Conservation (phyloP, 64 coral and sea anemone species). For the Montipora foliosa region DNA sequence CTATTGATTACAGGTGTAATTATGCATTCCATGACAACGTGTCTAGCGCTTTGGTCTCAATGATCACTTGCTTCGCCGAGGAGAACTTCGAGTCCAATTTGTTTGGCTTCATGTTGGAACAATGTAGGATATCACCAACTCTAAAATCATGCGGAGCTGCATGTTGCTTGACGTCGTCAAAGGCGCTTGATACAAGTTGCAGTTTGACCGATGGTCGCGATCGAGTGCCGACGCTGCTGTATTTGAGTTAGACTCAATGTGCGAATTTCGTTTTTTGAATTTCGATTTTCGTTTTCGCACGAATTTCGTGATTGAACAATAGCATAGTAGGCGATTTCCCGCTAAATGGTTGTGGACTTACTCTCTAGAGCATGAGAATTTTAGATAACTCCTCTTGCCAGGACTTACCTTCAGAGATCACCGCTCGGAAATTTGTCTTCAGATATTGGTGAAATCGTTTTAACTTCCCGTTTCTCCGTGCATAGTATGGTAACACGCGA, state of each 20-base stretch:
- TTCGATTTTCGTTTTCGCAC: neutral
- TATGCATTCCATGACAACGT: no score
- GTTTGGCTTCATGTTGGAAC: slow-evolving; percentile 60
- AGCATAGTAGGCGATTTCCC: slow-evolving; percentile 52
- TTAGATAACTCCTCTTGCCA: slow-evolving; percentile 18
- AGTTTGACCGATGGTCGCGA: neutral
- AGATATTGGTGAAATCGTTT: slow-evolving; percentile 68
- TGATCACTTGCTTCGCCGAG: slow-evolving; percentile 47
- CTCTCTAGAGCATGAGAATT: no score
- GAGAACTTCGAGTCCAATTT: slow-evolving; percentile 46
- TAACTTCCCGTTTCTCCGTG: slow-evolving; percentile 10
- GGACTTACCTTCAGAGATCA: slow-evolving; percentile 41
- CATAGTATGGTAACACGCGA: slow-evolving; percentile 36
- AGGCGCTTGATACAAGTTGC: slow-evolving; percentile 4
- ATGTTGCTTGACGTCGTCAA: slow-evolving; percentile 16
- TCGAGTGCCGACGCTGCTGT: slow-evolving; percentile 15
- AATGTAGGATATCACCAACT: slow-evolving; percentile 50
- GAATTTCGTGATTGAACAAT: slow-evolving; percentile 53
- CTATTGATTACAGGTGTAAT: no score
- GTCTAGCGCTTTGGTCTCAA: slow-evolving; percentile 32
- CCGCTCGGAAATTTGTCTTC: slow-evolving; percentile 61
- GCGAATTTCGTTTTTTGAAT: neutral
- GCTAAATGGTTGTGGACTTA: slow-evolving; percentile 42
- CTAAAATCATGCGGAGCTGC: slow-evolving; percentile 7
- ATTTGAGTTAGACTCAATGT: neutral